A percentile compares a stretch with the other conserved stretches of the same genome.
Evolutionary conservation across 2,888 invertebrate species (phyloP).

Genomic region (Coenonympha arcania): DNA sequence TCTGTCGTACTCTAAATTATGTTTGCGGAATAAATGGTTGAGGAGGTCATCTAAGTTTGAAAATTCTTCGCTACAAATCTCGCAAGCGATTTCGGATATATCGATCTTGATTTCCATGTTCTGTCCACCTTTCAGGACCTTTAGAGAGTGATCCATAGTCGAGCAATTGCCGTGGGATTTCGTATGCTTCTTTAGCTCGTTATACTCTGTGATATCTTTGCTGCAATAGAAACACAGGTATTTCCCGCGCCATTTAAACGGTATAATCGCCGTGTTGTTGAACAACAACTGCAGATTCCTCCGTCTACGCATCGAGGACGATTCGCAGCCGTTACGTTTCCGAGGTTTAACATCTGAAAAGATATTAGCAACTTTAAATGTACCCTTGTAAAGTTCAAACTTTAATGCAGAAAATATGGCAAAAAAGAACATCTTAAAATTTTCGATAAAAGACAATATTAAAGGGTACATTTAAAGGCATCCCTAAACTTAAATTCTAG

Average conservation of each 20-base stretch:
- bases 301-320: conserved; percentile 60
- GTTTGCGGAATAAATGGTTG: conserved; percentile 48
- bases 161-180: conserved; percentile 58
- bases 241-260: conserved; percentile 69
- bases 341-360: conserved; percentile 61
- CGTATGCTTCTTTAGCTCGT: conserved; percentile 53
- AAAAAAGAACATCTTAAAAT: conserved; percentile 10
- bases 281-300: conserved; percentile 61
- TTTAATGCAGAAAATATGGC: conserved; percentile 10
- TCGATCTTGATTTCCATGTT: conserved; percentile 69
- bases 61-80: conserved; percentile 49
- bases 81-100: conserved; percentile 53
- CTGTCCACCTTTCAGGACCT: conserved; percentile 60
- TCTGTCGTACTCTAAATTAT: conserved; percentile 53
- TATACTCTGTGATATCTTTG: conserved; percentile 51
- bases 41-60: conserved; percentile 42
- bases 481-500: background rate
- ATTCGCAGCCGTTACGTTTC: conserved; percentile 54
- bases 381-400: conserved; percentile 41
- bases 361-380: conserved; percentile 58
- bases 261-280: conserved; percentile 63
- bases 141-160: conserved; percentile 56
- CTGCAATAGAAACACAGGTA: conserved; percentile 67
- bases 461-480: conserved; percentile 36
- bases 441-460: background rate